Evolutionary conservation across 1,140 invertebrate genomes (phyloP).

Genomic region (Rhyzopertha dominica): DNA sequence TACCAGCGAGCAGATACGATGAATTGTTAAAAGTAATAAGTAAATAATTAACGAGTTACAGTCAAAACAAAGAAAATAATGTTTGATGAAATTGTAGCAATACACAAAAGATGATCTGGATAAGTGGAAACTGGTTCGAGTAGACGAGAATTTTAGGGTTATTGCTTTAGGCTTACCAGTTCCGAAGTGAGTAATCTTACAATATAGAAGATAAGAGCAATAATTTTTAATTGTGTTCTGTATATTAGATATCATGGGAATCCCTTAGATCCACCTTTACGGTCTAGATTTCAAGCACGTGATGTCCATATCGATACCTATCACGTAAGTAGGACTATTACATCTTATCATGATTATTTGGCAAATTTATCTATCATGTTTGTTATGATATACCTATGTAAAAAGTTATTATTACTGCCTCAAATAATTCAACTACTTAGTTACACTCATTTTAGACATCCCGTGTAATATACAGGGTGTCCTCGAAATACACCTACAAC

Average conservation of each 20-base stretch:
- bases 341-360: slow-evolving; percentile 4
- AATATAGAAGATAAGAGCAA: not conserved
- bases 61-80: slow-evolving; percentile 6
- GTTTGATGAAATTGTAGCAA: slow-evolving; percentile 51
- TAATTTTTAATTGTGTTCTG: slow-evolving; percentile 11
- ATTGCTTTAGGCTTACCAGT: slow-evolving; percentile 86
- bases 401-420: too few species aligned
- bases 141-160: slow-evolving; percentile 87
- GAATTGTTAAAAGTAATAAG: slow-evolving; percentile 72
- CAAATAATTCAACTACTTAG: too few species aligned
- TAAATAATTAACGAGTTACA: not conserved
- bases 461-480: too few species aligned
- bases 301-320: slow-evolving; percentile 63
- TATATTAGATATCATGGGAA: slow-evolving; percentile 73
- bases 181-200: slow-evolving; percentile 51
- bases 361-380: too few species aligned
- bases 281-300: slow-evolving; percentile 91
- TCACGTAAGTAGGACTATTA: slow-evolving; percentile 50
- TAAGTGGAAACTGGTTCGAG: slow-evolving; percentile 79
- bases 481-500: too few species aligned
- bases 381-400: too few species aligned
- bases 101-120: slow-evolving; percentile 75
- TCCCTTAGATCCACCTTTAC: slow-evolving; percentile 89
- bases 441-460: too few species aligned
- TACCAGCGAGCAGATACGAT: slow-evolving; percentile 84